These are phyloP conservation scores for Alentia gelatinosa DNA, from an alignment of 2,888 invertebrate genomes.

Conservation along the genomic window DNA sequence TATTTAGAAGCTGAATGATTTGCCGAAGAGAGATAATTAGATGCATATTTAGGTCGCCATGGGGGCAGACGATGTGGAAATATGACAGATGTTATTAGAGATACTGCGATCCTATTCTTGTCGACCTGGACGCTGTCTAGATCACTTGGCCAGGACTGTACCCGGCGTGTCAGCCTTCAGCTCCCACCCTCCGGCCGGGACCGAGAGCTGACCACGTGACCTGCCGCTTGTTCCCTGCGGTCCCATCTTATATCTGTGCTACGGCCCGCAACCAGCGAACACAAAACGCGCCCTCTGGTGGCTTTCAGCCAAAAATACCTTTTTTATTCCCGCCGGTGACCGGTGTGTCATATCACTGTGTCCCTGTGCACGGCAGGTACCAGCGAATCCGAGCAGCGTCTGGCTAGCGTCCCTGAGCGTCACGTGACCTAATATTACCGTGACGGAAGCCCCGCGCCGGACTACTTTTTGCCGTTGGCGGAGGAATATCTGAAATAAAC, in stretches of 20 bases:
- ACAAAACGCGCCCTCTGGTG: neutral
- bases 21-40: no score
- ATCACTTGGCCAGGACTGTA: neutral
- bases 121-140: neutral
- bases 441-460: neutral
- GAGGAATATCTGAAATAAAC: neutral
- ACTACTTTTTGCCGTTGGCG: no score
- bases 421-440: slow-evolving; percentile 12
- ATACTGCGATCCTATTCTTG: no score
- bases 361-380: neutral
- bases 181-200: neutral
- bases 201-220: neutral
- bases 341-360: neutral
- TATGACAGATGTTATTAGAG: no score
- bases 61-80: no score
- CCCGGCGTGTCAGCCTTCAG: neutral
- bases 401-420: neutral
- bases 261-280: neutral
- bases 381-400: neutral
- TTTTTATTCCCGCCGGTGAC: neutral
- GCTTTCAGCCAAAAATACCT: neutral
- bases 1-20: no score
- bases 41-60: no score
- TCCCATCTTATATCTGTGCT: neutral
- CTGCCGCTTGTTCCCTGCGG: neutral